Conservation (phyloP, 2,888 invertebrate species). For the Abrostola triplasia region DNA sequence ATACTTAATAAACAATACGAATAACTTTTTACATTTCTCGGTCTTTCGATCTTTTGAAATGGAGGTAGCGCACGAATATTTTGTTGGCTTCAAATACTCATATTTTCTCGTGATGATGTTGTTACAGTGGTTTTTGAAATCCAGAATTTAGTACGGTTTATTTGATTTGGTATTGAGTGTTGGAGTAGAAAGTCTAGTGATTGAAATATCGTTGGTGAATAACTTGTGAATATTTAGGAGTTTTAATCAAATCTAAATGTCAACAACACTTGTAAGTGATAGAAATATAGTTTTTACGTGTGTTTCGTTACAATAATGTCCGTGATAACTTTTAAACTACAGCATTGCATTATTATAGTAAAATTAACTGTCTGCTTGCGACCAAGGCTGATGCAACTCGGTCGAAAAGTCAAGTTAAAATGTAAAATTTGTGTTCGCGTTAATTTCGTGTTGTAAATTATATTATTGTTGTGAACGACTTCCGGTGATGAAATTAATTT, state of each 20-base stretch:
- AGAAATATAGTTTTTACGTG: too few relatives aligned
- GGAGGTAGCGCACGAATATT: slow-evolving; percentile 13
- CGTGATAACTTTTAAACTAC: too few relatives aligned
- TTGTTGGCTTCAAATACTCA: neutral
- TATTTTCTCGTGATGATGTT: slow-evolving; percentile 15
- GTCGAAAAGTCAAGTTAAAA: too few relatives aligned
- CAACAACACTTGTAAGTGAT: slow-evolving; percentile 23
- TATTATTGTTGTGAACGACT: too few relatives aligned
- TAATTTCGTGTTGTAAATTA: too few relatives aligned
- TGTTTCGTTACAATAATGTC: too few relatives aligned
- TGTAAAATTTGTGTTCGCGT: too few relatives aligned
- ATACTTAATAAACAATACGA: slow-evolving; percentile 39
- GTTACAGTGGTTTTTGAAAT: slow-evolving; percentile 1
- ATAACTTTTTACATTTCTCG: slow-evolving; percentile 30
- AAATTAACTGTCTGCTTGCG: too few relatives aligned
- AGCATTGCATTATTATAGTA: too few relatives aligned
- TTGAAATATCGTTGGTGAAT: neutral
- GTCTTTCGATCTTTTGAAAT: slow-evolving; percentile 35
- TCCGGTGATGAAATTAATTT: too few relatives aligned
- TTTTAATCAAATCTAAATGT: neutral
- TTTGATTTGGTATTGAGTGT: neutral
- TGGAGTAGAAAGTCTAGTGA: neutral
- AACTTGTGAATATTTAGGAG: neutral
- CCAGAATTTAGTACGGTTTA: neutral
- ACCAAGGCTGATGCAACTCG: too few relatives aligned